phyloP scores from a whole-genome alignment of 2,797 vertebrate species.

The Alca torda region DNA sequence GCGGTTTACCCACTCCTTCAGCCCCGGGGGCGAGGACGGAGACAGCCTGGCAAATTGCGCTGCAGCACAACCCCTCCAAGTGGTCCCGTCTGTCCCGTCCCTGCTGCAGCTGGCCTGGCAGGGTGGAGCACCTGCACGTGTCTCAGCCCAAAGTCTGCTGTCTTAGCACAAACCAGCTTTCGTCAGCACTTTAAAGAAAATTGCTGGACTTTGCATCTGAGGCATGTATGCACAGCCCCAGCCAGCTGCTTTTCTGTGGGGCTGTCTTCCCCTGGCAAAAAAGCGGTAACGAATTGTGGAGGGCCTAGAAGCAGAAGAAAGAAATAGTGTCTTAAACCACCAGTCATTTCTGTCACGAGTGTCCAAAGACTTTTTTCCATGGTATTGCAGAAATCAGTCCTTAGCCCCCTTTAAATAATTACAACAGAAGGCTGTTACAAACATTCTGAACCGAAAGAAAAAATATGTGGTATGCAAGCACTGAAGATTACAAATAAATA shows the following conservation, averaged over 20 bases:
- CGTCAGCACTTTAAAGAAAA: conserved; percentile 1
- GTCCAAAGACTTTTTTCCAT: not conserved
- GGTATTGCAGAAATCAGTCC: not conserved
- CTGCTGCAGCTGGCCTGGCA: not conserved
- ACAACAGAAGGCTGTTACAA: not conserved
- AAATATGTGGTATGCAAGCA: not conserved
- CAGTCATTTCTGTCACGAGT: not conserved
- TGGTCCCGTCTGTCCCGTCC: not conserved
- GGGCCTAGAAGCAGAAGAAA: not conserved
- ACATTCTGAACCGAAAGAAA: not conserved
- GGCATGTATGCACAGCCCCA: not conserved
- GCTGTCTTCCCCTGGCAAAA: not conserved
- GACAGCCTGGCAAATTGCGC: not conserved
- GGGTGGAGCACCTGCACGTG: not conserved
- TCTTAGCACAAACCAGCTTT: not conserved
- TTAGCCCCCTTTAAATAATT: not conserved
- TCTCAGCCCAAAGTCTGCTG: not conserved
- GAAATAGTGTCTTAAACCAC: not conserved
- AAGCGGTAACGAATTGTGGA: not conserved
- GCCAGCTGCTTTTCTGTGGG: not conserved
- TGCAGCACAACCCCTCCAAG: not conserved
- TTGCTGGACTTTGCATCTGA: not conserved
- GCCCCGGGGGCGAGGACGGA: not conserved
- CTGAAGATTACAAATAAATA: not conserved
- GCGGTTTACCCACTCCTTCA: not conserved